Conservation (phyloP, 92 coral and sea anemone species). For the Parazoanthus atlanticus region DNA sequence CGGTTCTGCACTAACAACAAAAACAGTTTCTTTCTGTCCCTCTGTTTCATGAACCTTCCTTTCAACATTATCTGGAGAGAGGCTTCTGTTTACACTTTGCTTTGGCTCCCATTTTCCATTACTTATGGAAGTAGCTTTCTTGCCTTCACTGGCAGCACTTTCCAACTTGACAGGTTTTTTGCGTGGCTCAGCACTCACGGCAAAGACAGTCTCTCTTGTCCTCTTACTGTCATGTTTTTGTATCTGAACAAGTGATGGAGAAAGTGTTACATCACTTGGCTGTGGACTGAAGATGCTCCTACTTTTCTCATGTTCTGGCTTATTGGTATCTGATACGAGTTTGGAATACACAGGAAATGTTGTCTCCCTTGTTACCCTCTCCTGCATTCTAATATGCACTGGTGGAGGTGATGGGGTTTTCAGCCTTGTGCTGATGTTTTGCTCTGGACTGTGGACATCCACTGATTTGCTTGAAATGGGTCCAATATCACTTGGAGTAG, state of each 20-base stretch:
- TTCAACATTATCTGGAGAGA: constrained; percentile 29
- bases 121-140: neutral
- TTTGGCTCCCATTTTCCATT: neutral
- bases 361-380: neutral
- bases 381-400: neutral
- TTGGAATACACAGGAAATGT: constrained; percentile 15
- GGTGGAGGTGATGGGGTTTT: neutral
- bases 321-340: neutral
- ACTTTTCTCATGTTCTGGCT: neutral
- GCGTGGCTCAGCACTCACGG: constrained; percentile 33
- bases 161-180: neutral
- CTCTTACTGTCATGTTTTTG: neutral
- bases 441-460: neutral
- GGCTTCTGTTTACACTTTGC: neutral
- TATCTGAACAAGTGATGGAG: constrained; percentile 1
- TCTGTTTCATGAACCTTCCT: constrained; percentile 15
- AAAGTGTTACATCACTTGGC: neutral
- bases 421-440: neutral
- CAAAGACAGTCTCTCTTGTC: constrained; percentile 39
- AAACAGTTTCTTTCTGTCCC: constrained; percentile 48
- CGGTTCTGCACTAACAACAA: constrained; percentile 53
- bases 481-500: neutral
- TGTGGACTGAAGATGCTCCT: constrained; percentile 23
- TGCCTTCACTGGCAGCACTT: neutral
- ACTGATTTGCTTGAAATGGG: neutral